These are phyloP conservation scores for Leptinotarsa juncta DNA, from an alignment of 2,888 invertebrate species.

Conservation along the genomic window DNA sequence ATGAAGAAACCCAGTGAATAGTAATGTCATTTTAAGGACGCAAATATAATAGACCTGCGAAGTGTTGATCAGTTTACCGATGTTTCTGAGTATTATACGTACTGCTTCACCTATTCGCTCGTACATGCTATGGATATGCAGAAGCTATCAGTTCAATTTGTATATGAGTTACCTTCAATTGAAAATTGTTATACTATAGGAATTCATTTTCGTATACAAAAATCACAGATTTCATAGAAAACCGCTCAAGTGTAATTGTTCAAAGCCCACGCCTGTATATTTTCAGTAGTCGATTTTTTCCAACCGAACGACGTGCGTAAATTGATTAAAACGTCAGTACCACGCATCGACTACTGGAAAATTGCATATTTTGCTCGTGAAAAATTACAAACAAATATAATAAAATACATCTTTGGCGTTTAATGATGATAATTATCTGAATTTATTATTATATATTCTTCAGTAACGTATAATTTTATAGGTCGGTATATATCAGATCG, in stretches of 20 bases:
- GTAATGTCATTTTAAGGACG: no score
- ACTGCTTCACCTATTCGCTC: no score
- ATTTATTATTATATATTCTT: conserved; percentile 67
- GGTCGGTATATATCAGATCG: conserved; percentile 60
- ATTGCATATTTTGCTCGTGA: conserved; percentile 66
- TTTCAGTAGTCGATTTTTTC: conserved; percentile 1
- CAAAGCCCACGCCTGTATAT: background rate
- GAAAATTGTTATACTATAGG: no score
- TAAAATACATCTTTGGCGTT: conserved; percentile 65
- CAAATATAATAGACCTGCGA: no score
- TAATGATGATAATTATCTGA: conserved; percentile 68
- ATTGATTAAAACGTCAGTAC: conserved; percentile 64
- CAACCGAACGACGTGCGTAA: conserved; percentile 31
- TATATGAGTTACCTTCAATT: no score
- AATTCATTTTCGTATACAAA: no score
- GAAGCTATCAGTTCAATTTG: no score
- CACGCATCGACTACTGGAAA: conserved; percentile 65
- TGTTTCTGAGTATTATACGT: no score
- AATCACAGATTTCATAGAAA: background rate
- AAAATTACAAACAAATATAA: conserved; percentile 67
- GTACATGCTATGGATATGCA: no score
- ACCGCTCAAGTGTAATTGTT: background rate
- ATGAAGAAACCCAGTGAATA: no score
- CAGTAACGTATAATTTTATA: conserved; percentile 64
- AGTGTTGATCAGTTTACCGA: no score